These are phyloP conservation scores for Micropoecilia bifurca DNA, from an alignment of 2,797 vertebrate genomes.

Conservation along the genomic window DNA sequence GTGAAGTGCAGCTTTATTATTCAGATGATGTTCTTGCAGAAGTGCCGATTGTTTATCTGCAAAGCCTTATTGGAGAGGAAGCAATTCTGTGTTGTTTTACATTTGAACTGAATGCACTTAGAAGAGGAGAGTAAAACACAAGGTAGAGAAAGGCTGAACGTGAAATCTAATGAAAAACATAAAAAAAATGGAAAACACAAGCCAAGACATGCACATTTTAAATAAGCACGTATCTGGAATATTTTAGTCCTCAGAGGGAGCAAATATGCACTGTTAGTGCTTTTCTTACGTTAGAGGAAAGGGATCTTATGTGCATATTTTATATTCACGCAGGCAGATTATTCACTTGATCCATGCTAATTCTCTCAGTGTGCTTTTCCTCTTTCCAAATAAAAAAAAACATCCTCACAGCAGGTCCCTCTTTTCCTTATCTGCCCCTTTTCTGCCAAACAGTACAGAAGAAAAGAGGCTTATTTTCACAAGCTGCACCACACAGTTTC, in stretches of 20 bases:
- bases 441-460: conserved; percentile 63
- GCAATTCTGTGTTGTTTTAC: conserved; percentile 36
- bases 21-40: conserved; percentile 29
- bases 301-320: conserved; percentile 48
- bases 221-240: conserved; percentile 37
- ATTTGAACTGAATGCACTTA: conserved; percentile 32
- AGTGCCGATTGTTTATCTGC: conserved; percentile 35
- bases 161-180: conserved; percentile 56
- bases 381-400: conserved; percentile 51
- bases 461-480: conserved; percentile 69
- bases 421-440: conserved; percentile 66
- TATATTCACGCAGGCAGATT: conserved; percentile 50
- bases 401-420: conserved; percentile 57
- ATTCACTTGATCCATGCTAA: conserved; percentile 68
- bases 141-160: conserved; percentile 27
- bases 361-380: conserved; percentile 44
- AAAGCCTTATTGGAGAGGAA: conserved; percentile 24
- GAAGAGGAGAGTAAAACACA: conserved; percentile 15
- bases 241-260: conserved; percentile 40
- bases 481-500: conserved; percentile 39
- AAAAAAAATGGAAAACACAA: conserved; percentile 25
- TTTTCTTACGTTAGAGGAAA: conserved; percentile 25
- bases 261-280: conserved; percentile 31
- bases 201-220: conserved; percentile 32
- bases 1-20: conserved; percentile 44